phyloP scores from a whole-genome alignment of 1,140 invertebrate species.

The Drosophila ananassae region DNA sequence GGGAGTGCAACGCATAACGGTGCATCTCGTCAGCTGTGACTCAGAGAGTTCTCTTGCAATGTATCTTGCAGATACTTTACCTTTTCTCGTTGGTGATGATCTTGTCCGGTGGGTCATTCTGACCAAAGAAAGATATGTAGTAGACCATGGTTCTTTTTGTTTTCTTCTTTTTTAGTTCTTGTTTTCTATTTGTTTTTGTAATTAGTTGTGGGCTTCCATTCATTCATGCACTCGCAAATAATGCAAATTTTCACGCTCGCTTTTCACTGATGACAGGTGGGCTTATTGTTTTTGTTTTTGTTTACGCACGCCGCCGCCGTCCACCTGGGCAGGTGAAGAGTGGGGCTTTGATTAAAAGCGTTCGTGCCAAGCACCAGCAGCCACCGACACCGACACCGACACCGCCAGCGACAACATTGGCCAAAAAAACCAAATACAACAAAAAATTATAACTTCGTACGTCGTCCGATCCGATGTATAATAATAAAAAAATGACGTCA shows the following conservation, averaged over 20 bases:
- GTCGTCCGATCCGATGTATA: slow-evolving; percentile 43
- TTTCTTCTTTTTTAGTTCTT: slow-evolving; percentile 21
- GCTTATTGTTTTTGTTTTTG: slow-evolving; percentile 15
- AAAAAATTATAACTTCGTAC: slow-evolving; percentile 5
- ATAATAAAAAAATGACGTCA: slow-evolving; percentile 72
- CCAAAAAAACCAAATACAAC: slow-evolving; percentile 13
- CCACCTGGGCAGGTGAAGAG: slow-evolving; percentile 1
- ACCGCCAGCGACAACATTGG: background rate
- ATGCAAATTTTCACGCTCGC: slow-evolving; percentile 74
- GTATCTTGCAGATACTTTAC: slow-evolving; percentile 49
- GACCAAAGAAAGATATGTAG: slow-evolving; percentile 74
- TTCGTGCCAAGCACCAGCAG: slow-evolving; percentile 77
- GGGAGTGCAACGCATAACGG: slow-evolving; percentile 25
- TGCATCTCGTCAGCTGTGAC: slow-evolving; percentile 38
- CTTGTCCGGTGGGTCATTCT: slow-evolving; percentile 78
- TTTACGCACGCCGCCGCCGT: slow-evolving; percentile 61
- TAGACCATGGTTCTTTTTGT: slow-evolving; percentile 67
- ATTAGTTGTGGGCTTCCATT: slow-evolving; percentile 67
- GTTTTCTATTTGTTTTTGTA: slow-evolving; percentile 69
- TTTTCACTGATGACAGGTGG: slow-evolving; percentile 31
- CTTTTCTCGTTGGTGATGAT: slow-evolving; percentile 71
- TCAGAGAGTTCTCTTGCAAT: slow-evolving; percentile 15
- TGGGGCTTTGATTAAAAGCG: slow-evolving; percentile 61
- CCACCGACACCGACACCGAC: slow-evolving; percentile 35
- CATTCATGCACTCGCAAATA: slow-evolving; percentile 65